Percentiles rank a stretch among this genome's conserved stretches.
These are phyloP conservation scores for Gobio occitaniae DNA, from an alignment of 2,797 vertebrate species.

Conservation along the genomic window DNA sequence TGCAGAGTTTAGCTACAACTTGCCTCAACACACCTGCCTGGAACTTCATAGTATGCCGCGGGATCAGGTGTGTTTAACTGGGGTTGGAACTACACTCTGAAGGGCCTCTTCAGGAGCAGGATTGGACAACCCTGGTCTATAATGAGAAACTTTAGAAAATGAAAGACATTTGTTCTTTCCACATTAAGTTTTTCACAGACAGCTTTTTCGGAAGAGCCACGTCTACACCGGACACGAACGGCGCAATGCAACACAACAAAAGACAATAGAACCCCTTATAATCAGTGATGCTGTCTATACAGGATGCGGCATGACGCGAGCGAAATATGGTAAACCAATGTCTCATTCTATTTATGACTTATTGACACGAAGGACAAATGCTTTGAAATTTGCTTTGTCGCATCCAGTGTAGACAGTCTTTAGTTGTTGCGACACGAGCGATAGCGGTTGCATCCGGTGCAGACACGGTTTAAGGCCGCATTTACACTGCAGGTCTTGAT, in stretches of 20 bases:
- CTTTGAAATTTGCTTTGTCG: too few relatives aligned
- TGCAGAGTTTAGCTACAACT: not conserved
- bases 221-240: too few relatives aligned
- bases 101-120: not conserved
- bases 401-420: too few relatives aligned
- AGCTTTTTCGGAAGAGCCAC: conserved; percentile 10
- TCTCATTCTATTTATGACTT: too few relatives aligned
- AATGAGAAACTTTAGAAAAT: not conserved
- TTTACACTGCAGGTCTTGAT: not conserved
- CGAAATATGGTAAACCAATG: too few relatives aligned
- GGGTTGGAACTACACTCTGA: not conserved
- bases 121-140: not conserved
- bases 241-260: too few relatives aligned
- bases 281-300: too few relatives aligned
- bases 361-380: too few relatives aligned
- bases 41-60: not conserved
- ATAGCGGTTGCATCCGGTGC: too few relatives aligned
- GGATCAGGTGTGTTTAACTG: not conserved
- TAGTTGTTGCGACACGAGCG: too few relatives aligned
- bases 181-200: conserved; percentile 5
- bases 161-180: not conserved
- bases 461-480: not conserved
- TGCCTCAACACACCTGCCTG: not conserved
- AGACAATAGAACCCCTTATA: too few relatives aligned
- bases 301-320: too few relatives aligned